phyloP scores from a whole-genome alignment of 2,888 invertebrate species.

The Fabriciana adippe region DNA sequence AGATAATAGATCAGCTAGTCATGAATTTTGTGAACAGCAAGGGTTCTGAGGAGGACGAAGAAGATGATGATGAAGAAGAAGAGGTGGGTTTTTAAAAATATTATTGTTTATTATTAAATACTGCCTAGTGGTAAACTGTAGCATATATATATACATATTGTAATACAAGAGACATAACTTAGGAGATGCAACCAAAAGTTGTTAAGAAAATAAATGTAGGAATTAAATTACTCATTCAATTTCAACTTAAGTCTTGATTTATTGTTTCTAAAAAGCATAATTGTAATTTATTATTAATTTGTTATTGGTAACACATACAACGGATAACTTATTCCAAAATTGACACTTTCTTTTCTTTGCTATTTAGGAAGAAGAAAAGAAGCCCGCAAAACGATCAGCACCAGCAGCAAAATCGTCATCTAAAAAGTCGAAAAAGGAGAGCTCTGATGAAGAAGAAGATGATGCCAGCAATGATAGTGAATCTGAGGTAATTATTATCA shows the following conservation, averaged over 20 bases:
- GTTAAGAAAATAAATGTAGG: not conserved
- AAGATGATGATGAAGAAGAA: constrained; percentile 55
- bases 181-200: not conserved
- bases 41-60: constrained; percentile 65
- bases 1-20: constrained; percentile 93
- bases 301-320: not conserved
- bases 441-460: constrained; percentile 48
- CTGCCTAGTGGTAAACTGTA: not conserved
- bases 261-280: too few relatives aligned
- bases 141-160: too few relatives aligned
- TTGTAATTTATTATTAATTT: not conserved
- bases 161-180: too few relatives aligned
- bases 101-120: not conserved
- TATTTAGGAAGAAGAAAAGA: constrained; percentile 69
- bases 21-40: constrained; percentile 86
- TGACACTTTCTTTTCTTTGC: not conserved
- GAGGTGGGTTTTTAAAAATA: constrained; percentile 27
- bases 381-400: constrained; percentile 80
- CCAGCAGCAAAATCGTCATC: constrained; percentile 69
- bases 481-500: constrained; percentile 43
- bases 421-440: constrained; percentile 48
- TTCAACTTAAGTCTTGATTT: too few relatives aligned
- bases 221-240: too few relatives aligned
- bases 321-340: not conserved
- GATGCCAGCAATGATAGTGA: constrained; percentile 55